phyloP scores from a whole-genome alignment of 2,113 vertebrate genomes.

The Eurypyga helias region DNA sequence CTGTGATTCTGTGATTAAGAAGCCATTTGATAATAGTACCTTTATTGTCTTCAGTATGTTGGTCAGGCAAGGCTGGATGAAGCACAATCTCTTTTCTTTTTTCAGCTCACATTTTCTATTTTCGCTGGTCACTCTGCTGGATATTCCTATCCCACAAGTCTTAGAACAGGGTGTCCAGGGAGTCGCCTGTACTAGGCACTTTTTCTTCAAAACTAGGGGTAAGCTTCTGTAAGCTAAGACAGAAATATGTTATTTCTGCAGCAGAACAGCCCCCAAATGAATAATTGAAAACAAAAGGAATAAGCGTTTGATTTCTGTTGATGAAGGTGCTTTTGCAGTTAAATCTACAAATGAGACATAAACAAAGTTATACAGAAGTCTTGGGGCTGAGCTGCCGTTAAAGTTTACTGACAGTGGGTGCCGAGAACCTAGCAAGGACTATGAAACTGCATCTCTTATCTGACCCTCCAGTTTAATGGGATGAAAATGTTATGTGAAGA shows the following conservation, averaged over 20 bases:
- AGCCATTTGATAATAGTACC: slow-evolving; percentile 72
- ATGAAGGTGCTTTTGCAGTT: background rate
- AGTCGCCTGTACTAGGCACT: slow-evolving; percentile 92
- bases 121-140: slow-evolving; percentile 89
- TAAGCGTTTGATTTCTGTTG: background rate
- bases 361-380: background rate
- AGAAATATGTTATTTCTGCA: background rate
- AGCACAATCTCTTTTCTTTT: slow-evolving; percentile 89
- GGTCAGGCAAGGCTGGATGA: slow-evolving; percentile 87
- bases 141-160: slow-evolving; percentile 93
- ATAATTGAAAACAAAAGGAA: background rate
- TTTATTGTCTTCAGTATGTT: slow-evolving; percentile 78
- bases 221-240: slow-evolving; percentile 90
- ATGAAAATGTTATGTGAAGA: background rate
- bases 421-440: background rate
- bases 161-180: slow-evolving; percentile 93
- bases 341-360: background rate
- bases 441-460: background rate
- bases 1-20: too few species aligned
- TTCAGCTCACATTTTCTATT: slow-evolving; percentile 92
- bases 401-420: background rate
- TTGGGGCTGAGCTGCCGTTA: background rate
- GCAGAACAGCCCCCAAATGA: background rate
- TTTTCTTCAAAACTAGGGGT: slow-evolving; percentile 90
- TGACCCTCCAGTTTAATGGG: background rate